Evolutionary conservation across 2,113 vertebrate genomes (phyloP), one percentile per base, ranked within the genome.

Genomic region (Cavia aperea): DNA sequence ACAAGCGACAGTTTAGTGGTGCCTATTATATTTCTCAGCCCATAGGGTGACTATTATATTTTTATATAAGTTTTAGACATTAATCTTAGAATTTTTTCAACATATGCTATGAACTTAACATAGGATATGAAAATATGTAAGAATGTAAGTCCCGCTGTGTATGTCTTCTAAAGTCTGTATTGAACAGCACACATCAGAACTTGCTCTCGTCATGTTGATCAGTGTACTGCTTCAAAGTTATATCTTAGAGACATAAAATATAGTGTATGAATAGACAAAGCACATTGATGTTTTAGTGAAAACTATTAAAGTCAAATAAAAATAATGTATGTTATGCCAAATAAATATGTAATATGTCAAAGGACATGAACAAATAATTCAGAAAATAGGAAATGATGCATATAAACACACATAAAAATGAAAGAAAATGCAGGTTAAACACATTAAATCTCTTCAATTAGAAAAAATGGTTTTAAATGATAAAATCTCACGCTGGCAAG

Each of bases 371-470:
- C 18, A 85, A 60, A 84, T 56, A 66, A 4, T 81, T 89, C 56
- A 87, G 75, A 92, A 89, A 90, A 63, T 65, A 77, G 46, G 49
- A 94, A 88, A 86, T 68, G 33, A 85, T 89, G 89, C 77, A 86
- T 51, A 84, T 51, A 94, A 94, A 89, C 65, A 91, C 54, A 91
- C 82, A 81, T 65, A 65, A 94, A 95, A 94, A 93, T 73, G 68
- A 89, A 96, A 93, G n/a, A 4, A 93, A 81, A 87, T 94, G 60
- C 70, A 95, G 92, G 90, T 95, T n/a, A 83, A 94, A 81, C 19
- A 73, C 46, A 95, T 94, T 87, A 91, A 92, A 93, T 87, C 77
- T 88, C 65, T 88, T 94, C 72, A 93, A 89, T 94, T 94, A 95
- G 79, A 89, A 73, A 79, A 96, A 90, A 93, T 65, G 24, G 9